Evolutionary conservation across 2,797 vertebrate species (phyloP), one percentile per base, ranked within the genome.

Genomic region (Lindbergichthys nudifrons): DNA sequence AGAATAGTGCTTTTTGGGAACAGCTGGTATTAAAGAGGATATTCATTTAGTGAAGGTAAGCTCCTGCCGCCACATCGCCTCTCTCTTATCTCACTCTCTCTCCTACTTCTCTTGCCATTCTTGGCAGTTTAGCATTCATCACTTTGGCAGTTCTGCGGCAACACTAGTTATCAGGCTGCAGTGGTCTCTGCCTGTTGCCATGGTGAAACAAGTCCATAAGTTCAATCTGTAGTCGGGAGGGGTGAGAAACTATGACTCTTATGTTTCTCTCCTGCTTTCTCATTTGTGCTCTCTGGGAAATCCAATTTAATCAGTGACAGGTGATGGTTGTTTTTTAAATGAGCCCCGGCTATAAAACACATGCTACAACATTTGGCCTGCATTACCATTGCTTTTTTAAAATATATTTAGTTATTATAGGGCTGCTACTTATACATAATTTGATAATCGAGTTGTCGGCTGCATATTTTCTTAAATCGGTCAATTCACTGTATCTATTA

Each of bases 41-140:
- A 58, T 63, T 76, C 51, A 26, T 75, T 62, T 79, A 70, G 77
- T 70, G 65, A 84, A 89, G 92, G 92, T 93, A 92, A 93, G 90
- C 65, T 46, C 68, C 41, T 21, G 59, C 50, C n/a, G 56, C 57
- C 65, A 54, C 64, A 7, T 56, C 41, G n/a, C 42, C 39, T 64
- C 53, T 80, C 32, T 82, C 32, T 52, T 63, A 53, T 77, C 43
- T 45, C 53, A 71, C 65, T 52, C 16, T 45, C 53, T 75, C 65
- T 52, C 16, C 45, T n/a, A 7, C 52, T 66, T 72, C 64, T 79
- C 62, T 62, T 48, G 43, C 57, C n/a, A 26, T 80, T 80, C 52
- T 73, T 61, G 56, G 19, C 67, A 76, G 47, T 76, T 79, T 54
- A 63, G 63, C 57, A 36, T 89, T 70, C 63, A 65, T 83, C 73